Evolutionary conservation across 1,140 invertebrate genomes (phyloP).

Genomic region (Thaumatotibia leucotreta): DNA sequence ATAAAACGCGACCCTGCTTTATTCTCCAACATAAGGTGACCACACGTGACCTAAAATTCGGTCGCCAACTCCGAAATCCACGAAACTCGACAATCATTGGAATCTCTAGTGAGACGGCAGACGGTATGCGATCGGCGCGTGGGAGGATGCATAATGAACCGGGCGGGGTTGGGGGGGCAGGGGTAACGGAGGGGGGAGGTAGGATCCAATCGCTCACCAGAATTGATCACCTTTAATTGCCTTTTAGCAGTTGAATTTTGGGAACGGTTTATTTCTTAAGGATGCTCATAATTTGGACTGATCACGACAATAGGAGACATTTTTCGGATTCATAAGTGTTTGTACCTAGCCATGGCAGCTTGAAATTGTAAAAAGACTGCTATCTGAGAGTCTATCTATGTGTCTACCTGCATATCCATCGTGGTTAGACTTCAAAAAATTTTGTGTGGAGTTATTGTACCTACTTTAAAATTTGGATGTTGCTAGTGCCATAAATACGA

Average conservation of each 20-base stretch:
- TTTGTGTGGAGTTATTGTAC: too few species aligned
- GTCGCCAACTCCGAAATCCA: background rate
- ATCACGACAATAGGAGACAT: too few species aligned
- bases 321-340: too few species aligned
- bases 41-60: background rate
- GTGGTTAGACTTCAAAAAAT: too few species aligned
- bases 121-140: constrained; percentile 66
- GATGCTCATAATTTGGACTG: too few species aligned
- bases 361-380: too few species aligned
- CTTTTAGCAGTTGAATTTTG: background rate
- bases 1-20: too few species aligned
- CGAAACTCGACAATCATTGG: constrained; percentile 44
- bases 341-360: too few species aligned
- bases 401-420: too few species aligned
- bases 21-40: background rate
- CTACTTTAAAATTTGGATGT: too few species aligned
- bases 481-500: too few species aligned
- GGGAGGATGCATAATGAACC: constrained; percentile 70
- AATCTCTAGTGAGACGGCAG: constrained; percentile 60
- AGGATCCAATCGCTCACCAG: background rate
- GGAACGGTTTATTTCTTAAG: background rate
- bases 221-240: background rate
- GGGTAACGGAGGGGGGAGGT: constrained; percentile 23
- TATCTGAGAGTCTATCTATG: too few species aligned
- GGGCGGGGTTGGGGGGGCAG: constrained; percentile 22